Conservation (phyloP, 2,797 vertebrate species). For the Cyclopterus lumpus region DNA sequence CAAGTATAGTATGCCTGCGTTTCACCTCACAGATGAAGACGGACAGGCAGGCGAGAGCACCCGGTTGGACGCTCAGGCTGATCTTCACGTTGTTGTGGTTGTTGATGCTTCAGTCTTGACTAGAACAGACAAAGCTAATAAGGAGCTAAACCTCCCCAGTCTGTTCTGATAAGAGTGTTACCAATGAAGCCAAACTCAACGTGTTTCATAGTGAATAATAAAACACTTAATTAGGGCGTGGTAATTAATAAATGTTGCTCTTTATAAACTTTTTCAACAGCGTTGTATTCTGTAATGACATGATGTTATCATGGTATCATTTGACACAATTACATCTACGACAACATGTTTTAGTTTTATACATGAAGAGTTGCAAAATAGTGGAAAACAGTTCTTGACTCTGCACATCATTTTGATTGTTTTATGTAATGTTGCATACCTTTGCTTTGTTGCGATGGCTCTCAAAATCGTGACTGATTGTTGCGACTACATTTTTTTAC, state of each 20-base stretch:
- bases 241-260: background rate
- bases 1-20: conserved; percentile 11
- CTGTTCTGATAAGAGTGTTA: background rate
- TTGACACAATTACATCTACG: background rate
- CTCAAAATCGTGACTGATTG: background rate
- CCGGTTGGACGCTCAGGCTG: conserved; percentile 3
- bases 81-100: conserved; percentile 2
- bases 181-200: background rate
- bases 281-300: background rate
- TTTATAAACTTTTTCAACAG: background rate
- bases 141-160: background rate
- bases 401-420: background rate
- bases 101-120: conserved; percentile 22
- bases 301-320: background rate
- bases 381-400: too few relatives aligned
- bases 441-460: background rate
- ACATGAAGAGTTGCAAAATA: too few relatives aligned
- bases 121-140: conserved; percentile 35
- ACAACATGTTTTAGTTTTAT: background rate
- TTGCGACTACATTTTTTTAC: background rate
- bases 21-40: conserved; percentile 16
- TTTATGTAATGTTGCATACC: background rate
- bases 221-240: background rate
- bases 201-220: too few relatives aligned
- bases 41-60: background rate